Base-by-base conservation (phyloP, 2,888 invertebrate genomes). In the Pyrrhosoma nymphula region DNA sequence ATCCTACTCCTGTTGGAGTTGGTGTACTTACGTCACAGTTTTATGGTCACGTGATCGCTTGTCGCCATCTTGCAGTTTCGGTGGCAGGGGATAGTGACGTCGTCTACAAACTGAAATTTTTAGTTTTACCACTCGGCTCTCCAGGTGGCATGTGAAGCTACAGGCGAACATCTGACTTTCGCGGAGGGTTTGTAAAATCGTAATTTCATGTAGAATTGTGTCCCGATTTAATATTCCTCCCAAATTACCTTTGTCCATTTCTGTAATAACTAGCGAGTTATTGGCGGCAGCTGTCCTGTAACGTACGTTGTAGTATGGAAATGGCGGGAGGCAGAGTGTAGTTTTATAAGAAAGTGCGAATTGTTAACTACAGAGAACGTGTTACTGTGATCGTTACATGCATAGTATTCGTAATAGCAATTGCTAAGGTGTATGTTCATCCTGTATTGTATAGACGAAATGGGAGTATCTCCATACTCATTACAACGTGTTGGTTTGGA, bases 11-110 rank as follows among this genome's bases (percentile, higher is more conserved):
- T 75, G 93, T 93, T 93, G 93, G 93, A 93, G 75, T 93, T 75
- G 69, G 95, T 95, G 95, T 95, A 95, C 95, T 89, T 95, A 96
- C 96, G 96, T 97, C 97, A 97, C 97, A 97, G 97, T 97, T 97
- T 96, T 97, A 95, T 96, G 97, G 96, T 97, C 97, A 97, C 97
- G 97, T 97, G 97, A 97, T 97, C 97, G 96, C 97, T 97, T 97
- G 97, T 97, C 97, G 97, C 97, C 97, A 97, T 97, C 97, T 97
- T 97, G 97, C 97, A 97, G 97, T 97, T 97, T 96, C 97, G 97
- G 97, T 97, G 97, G 96, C 96, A 97, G 97, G 97, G 97, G 97
- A 97, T 97, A 97, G 97, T 97, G 97, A 97, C 97, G 97, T 97
- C 97, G 96, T 93, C 93, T 93, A 93, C 93, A 93, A 93, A 93